Base-by-base conservation (phyloP, 2,113 vertebrate genomes). In the Callipepla squamata region DNA sequence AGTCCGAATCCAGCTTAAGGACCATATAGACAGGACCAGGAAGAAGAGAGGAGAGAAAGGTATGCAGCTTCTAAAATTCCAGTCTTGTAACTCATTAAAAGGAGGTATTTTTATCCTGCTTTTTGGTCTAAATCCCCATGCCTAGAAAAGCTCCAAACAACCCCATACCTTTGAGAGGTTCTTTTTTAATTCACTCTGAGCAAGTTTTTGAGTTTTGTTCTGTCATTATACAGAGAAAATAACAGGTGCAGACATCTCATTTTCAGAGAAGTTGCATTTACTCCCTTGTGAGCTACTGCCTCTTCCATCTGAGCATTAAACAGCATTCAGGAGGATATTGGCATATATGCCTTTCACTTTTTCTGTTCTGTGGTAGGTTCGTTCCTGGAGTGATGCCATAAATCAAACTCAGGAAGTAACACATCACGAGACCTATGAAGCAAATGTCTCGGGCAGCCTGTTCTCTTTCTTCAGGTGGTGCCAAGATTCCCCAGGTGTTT, bases 21-120 rank as follows among this genome's bases (percentile, higher is more conserved):
- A 99, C 96, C 99, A 99, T 95, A 99, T 99, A 96, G 99, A 99
- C 97, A 98, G 99, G 86, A 99, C 99, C 83, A 99, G 99, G 93
- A 99, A 99, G 98, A 99, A 99, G 98, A 98, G 99, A 93, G 99
- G 99, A 34, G 99, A 99, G 97, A 99, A 99, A 98, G 99, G 99
- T 99, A 97, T 40, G 94, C 63, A 66, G 42, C 45, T 89, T 80
- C 73, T 62, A n/a, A 87, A 87, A 79, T 38, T 66, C 48, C 61
- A 48, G 50, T 70, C 67, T 77, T 73, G 21, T 32, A 48, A 21
- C 61, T 82, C 79, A 57, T 61, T 61, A 80, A 85, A 94, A 85
- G 36, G 11, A 23, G 1, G 0, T 85, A 1, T 9, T 70, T 92
- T 70, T 80, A 34, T 68, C 57, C 57, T 55, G 21, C 42, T 83